A percentile compares a stretch with the other conserved stretches of the same genome.
Evolutionary conservation across 1,140 invertebrate species (phyloP).

Genomic region (Pseudobourletiella spinata): DNA sequence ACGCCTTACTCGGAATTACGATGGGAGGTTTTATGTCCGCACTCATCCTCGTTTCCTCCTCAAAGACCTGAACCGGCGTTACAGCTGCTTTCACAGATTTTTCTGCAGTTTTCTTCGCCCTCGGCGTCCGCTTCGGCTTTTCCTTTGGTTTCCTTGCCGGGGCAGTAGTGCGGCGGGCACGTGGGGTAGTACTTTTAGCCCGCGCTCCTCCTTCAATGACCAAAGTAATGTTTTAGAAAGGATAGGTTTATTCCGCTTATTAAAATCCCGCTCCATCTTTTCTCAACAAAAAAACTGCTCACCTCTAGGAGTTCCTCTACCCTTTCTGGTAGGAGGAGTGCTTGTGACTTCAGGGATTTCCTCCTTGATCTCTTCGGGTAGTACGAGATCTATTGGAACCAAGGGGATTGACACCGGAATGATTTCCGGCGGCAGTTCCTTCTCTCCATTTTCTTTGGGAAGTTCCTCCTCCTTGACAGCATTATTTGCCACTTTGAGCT

Average conservation of each 20-base stretch:
- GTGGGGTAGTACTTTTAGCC: too few relatives aligned
- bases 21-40: conserved; percentile 44
- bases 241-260: too few relatives aligned
- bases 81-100: neutral
- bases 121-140: neutral
- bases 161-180: too few relatives aligned
- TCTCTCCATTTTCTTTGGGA: neutral
- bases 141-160: neutral
- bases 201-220: too few relatives aligned
- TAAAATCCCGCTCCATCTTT: too few relatives aligned
- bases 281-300: neutral
- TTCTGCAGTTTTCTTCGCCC: neutral
- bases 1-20: conserved; percentile 36
- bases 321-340: neutral
- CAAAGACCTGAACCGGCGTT: conserved; percentile 55
- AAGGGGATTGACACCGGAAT: neutral
- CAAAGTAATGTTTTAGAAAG: too few relatives aligned
- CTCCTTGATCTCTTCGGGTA: neutral
- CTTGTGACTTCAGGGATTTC: neutral
- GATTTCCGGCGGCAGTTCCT: neutral
- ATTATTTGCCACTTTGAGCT: too few relatives aligned
- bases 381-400: neutral
- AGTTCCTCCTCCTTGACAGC: too few relatives aligned
- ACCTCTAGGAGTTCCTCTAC: neutral
- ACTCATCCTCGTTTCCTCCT: conserved; percentile 81